Evolutionary conservation across 2,888 invertebrate species (phyloP), one percentile per base, ranked within the genome.

Genomic region (Drepana falcataria): DNA sequence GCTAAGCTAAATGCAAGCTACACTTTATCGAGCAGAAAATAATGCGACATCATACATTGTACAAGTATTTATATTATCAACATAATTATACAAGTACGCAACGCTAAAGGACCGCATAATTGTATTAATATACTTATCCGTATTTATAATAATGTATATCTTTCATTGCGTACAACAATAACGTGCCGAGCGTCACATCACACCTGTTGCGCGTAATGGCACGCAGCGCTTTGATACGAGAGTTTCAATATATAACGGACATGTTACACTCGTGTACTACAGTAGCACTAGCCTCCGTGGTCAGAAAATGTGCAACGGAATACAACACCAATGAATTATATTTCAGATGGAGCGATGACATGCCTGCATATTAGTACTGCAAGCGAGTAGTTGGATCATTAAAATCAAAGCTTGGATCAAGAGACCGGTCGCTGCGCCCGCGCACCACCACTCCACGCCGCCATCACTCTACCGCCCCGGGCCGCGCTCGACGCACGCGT

Each of bases 321-420:
- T 21, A 21, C 21, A 21, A 21, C 21, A 1, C 21, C 55, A 52
- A 35, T 51, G 54, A 56, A 53, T 35, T 65, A 35, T 66, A 65
- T 73, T 76, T 56, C 71, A 73, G 75, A 61, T 59, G 62, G 52
- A 57, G 62, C 54, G 51, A 51, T 41, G 68, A 69, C 63, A 69
- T 63, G 53, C 35, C 62, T 66, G 69, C 66, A 65, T 58, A 64
- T 71, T 68, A 73, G 60, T 61, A 58, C 59, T 55, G 34, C 40
- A 51, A 44, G 40, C 51, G 40, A 51, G 51, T 51, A 51, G 51
- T 35, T 65, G 70, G 75, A 73, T 74, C 72, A 74, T 75, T 74
- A 71, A 67, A 81, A 81, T 78, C 81, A 76, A 78, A 84, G 80
- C 72, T 67, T 73, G 78, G 77, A 75, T 77, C 78, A 63, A 77